Evolutionary conservation across 2,113 vertebrate genomes (phyloP), one percentile per base, ranked within the genome.

Genomic region (Atractosteus spatula): DNA sequence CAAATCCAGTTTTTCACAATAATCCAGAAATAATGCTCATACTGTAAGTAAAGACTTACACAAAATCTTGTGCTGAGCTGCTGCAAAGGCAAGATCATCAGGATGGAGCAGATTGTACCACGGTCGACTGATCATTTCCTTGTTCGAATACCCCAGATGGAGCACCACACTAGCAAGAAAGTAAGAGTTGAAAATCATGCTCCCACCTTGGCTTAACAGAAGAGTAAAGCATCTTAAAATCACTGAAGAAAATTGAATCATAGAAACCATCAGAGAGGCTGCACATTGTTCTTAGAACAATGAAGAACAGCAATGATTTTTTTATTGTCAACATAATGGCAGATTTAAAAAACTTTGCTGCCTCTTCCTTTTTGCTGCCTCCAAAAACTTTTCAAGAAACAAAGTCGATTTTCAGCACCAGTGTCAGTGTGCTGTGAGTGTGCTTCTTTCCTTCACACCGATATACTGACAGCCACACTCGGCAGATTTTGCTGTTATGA

Each of bases 41-140:
- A n/a, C 47, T 11, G 14, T 51, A 3, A 41, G 13, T 61, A 3
- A 7, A 45, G 13, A 89, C 91, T 92, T 84, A 96, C 95, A 77
- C 72, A 94, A 68, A 0, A 76, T 79, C 62, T 74, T 84, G 69
- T 96, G 94, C 70, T 80, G 83, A 45, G 73, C 68, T 2, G 89
- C 89, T 0, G 80, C 85, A 3, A 71, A 17, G 0, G 74, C 55
- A 6, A 89, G 57, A 55, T 95, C 94, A 3, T 92, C 90, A 0
- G 94, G 93, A 54, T 95, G 93, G 54, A 96, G 56, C 1, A 96
- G 85, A 42, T 77, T 82, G 84, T 96, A 96, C 95, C 95, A 96
- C 0, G 95, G 95, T n/a, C 55, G 87, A 2, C 89, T 88, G 0
- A 76, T 77, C 78, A 96, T 74, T 47, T 94, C 92, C 51, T 90